Conservation (phyloP, 2,113 vertebrate genomes). For the Serilophus lunatus region DNA sequence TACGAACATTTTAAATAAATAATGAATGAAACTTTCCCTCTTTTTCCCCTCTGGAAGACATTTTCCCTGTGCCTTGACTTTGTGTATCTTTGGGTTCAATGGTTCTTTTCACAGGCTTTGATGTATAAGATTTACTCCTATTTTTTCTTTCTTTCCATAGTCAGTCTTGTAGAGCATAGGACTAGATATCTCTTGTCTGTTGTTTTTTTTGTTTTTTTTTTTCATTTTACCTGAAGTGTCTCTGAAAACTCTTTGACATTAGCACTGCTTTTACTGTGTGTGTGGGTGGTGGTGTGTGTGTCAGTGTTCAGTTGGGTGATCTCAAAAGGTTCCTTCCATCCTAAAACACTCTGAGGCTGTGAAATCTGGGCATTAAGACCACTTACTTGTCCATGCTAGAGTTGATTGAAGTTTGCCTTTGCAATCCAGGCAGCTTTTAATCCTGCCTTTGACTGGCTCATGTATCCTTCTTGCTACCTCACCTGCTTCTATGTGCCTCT, state of each 20-base stretch:
- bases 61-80: not conserved
- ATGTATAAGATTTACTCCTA: not conserved
- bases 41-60: not conserved
- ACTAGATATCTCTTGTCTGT: not conserved
- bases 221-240: not conserved
- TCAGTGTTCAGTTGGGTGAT: not conserved
- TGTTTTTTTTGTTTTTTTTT: too few species aligned
- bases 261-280: not conserved
- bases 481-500: not conserved
- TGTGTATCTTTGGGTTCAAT: not conserved
- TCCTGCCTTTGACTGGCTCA: not conserved
- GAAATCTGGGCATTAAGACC: not conserved
- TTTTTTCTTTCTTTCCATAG: not conserved
- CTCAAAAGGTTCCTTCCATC: not conserved
- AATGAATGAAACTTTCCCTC: not conserved
- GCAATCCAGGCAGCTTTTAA: not conserved
- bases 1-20: constrained; percentile 65
- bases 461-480: not conserved
- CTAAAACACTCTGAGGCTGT: not conserved
- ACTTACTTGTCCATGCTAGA: not conserved
- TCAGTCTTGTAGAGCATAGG: not conserved
- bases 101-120: not conserved
- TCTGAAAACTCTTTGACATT: not conserved
- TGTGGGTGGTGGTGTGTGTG: too few species aligned
- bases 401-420: not conserved